Evolutionary conservation across 1,140 invertebrate species (phyloP), one percentile per base, ranked within the genome.

Genomic region (Drosophila eugracilis): DNA sequence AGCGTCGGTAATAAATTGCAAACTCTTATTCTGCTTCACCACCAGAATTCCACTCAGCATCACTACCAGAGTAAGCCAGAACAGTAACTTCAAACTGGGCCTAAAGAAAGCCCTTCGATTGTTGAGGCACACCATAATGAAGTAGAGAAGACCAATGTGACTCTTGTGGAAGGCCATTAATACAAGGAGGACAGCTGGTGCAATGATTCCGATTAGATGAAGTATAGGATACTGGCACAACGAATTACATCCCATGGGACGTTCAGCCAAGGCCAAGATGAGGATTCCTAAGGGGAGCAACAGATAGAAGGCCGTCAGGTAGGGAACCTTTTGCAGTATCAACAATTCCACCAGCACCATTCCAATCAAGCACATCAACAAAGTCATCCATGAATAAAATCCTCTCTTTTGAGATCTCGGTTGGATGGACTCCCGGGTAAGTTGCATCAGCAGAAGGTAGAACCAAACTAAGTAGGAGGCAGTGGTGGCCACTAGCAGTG

Each of bases 401-500:
- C 57, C 22, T 22, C 14, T 28, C 0, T 28, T 6, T 5, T 10
- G 4, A 3, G 34, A 37, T 17, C 44, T 65, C 7, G 55, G 36
- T 4, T 59, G 26, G 1, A 5, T 19, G 0, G 7, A 36, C 19
- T 53, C 30, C 0, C 30, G 15, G 0, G 71, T 26, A 6, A 74
- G 42, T n/a, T 58, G 72, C 34, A 75, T 45, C 10, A 76, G 9
- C 19, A 89, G 42, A 15, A 66, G 80, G 30, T 65, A 74, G 72
- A 96, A 95, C 95, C 95, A 96, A 5, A 94, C 94, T 34, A 96
- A 26, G 86, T 95, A 95, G 4, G 94, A 93, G 26, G 93, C 72
- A 10, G 94, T 92, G 17, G 94, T 92, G 53, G 93, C 92, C 66
- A 92, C 83, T 59, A 95, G 92, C 9, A 97, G 88, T 37, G 94